A percentile compares a stretch with the other conserved stretches of the same genome.
These are phyloP conservation scores for Poecilobothrus nobilitatus DNA, from an alignment of 2,888 invertebrate species.

Conservation along the genomic window DNA sequence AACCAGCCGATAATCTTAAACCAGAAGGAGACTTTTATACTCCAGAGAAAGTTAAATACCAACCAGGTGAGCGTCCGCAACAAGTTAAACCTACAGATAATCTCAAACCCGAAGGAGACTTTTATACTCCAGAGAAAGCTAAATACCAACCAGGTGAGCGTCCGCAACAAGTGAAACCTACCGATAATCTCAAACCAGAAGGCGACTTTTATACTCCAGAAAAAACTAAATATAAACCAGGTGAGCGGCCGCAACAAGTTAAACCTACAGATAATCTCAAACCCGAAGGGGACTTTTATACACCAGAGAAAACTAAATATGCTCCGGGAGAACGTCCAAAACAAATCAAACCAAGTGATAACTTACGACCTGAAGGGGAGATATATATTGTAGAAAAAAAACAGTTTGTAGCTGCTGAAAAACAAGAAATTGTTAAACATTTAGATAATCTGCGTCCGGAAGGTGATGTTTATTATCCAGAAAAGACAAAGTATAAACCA, in stretches of 20 bases:
- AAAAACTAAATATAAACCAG: conserved; percentile 35
- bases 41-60: conserved; percentile 40
- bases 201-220: conserved; percentile 51
- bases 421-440: conserved; percentile 49
- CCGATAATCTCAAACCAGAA: conserved; percentile 48
- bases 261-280: conserved; percentile 45
- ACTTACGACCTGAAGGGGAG: conserved; percentile 52
- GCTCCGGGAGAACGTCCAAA: conserved; percentile 46
- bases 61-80: conserved; percentile 43
- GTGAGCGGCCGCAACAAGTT: conserved; percentile 43
- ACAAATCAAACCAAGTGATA: conserved; percentile 46
- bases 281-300: conserved; percentile 52
- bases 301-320: conserved; percentile 45
- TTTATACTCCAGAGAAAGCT: conserved; percentile 44
- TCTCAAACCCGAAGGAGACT: conserved; percentile 50
- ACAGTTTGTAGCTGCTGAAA: conserved; percentile 47
- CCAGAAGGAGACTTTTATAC: conserved; percentile 30
- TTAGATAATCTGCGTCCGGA: conserved; percentile 47
- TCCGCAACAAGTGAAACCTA: conserved; percentile 40
- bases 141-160: conserved; percentile 42
- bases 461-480: conserved; percentile 37
- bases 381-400: conserved; percentile 47
- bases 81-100: conserved; percentile 26
- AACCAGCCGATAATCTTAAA: conserved; percentile 41
- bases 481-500: conserved; percentile 18